Conservation (phyloP, 2,888 invertebrate species). For the Scaptomyza polygonia region DNA sequence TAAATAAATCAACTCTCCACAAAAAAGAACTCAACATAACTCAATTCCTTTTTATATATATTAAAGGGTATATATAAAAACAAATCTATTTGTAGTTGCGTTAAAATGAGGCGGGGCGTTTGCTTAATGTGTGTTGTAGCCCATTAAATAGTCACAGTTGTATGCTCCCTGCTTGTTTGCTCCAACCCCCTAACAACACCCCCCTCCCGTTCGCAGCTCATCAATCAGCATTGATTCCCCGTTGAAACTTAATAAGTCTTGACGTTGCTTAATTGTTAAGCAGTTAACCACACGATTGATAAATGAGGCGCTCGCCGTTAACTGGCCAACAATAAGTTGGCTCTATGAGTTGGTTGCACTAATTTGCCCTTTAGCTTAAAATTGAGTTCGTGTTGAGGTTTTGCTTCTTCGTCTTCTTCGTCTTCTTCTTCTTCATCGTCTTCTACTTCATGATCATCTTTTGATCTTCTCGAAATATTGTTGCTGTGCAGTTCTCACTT, state of each 20-base stretch:
- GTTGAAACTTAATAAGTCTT: slow-evolving; percentile 14
- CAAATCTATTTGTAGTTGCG: slow-evolving; percentile 7
- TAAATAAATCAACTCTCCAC: too few relatives aligned
- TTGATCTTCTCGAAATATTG: background rate
- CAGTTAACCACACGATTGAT: slow-evolving; percentile 55
- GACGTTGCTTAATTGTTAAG: slow-evolving; percentile 48
- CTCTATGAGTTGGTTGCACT: slow-evolving; percentile 27
- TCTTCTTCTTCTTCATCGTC: slow-evolving; percentile 6
- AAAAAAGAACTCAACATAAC: too few relatives aligned
- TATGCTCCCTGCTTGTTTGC: background rate
- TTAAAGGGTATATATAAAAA: slow-evolving; percentile 1
- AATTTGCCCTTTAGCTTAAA: slow-evolving; percentile 45
- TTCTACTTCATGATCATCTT: background rate
- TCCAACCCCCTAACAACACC: too few relatives aligned
- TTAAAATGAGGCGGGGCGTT: slow-evolving; percentile 31
- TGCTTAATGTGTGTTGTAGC: slow-evolving; percentile 40
- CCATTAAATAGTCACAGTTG: slow-evolving; percentile 4
- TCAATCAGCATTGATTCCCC: slow-evolving; percentile 18
- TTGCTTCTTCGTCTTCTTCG: slow-evolving; percentile 2
- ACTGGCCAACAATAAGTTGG: slow-evolving; percentile 45
- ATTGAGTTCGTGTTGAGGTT: background rate
- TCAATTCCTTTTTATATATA: too few relatives aligned
- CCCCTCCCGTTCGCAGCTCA: slow-evolving; percentile 20
- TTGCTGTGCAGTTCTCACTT: slow-evolving; percentile 62
- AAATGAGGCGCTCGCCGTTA: slow-evolving; percentile 53